Evolutionary conservation across 2,113 vertebrate genomes (phyloP), one percentile per base, ranked within the genome.

Genomic region (Silurus glanis): DNA sequence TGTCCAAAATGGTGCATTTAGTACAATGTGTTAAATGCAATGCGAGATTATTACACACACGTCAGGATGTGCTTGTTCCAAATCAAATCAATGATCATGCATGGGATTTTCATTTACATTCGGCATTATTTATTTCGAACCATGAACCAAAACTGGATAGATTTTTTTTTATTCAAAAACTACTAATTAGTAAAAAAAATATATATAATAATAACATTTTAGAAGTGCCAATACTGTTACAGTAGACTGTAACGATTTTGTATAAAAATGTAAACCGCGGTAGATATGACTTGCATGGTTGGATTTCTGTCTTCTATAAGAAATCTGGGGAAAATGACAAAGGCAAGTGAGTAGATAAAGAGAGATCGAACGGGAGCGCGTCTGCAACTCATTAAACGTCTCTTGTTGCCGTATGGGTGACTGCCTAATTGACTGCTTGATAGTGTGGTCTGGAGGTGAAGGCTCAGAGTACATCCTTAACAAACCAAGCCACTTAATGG

Each of bases 361-460:
- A 76, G 80, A 75, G 82, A 84, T 85, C 87, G 87, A 87, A 89
- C 80, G 83, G 87, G 88, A 82, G 85, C 84, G 89, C 90, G 83
- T 89, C 55, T 61, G 80, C 87, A 86, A 80, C 89, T 89, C 90
- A 91, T 83, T 83, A 92, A 90, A 90, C 91, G 87, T 85, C 88
- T 89, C 89, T 90, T 87, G 89, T 88, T 90, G 88, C 91, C 76
- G 91, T 92, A 91, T 93, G 93, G 93, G 91, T 87, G 92, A 71
- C 92, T 94, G 93, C 94, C 94, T 95, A 95, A 95, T 95, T 95
- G 94, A 94, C 94, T 95, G 95, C 95, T 94, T 93, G 94, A 95
- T 95, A 88, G 90, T 90, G 90, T 92, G 90, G 92, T 87, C 93
- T 92, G 92, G 92, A 94, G 94, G 91, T 93, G 93, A 94, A 91